Evolutionary conservation across 2,113 vertebrate genomes (phyloP).

Genomic region (Ahaetulla prasina): DNA sequence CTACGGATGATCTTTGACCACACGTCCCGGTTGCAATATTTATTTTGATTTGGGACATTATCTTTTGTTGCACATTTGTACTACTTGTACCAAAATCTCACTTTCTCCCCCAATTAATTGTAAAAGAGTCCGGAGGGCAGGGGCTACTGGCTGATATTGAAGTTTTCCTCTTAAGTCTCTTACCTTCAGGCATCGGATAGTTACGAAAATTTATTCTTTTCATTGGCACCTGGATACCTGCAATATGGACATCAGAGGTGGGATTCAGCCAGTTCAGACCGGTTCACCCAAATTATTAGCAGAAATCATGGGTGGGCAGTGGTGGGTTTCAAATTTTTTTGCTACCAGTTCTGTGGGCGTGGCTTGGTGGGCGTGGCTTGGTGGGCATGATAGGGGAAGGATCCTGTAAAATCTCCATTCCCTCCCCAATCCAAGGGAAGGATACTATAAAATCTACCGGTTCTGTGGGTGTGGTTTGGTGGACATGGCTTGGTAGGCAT

Average conservation of each 20-base stretch:
- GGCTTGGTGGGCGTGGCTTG: no score
- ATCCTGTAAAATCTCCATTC: no score
- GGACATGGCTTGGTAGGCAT: no score
- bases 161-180: constrained; percentile 7
- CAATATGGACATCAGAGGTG: neutral
- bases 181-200: neutral
- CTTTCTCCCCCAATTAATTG: constrained; percentile 28
- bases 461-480: no score
- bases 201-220: neutral
- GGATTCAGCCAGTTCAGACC: no score
- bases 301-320: no score
- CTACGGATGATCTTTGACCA: neutral
- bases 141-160: constrained; percentile 5
- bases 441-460: no score
- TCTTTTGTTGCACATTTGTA: constrained; percentile 28
- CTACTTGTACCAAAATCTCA: neutral
- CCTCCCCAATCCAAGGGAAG: no score
- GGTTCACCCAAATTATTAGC: no score
- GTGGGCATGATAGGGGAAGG: no score
- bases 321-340: no score
- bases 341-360: no score
- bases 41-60: constrained; percentile 11
- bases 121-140: constrained; percentile 8
- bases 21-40: constrained; percentile 8
- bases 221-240: neutral